Base-by-base conservation (phyloP, 2,797 vertebrate species). In the Pelochelys cantorii region DNA sequence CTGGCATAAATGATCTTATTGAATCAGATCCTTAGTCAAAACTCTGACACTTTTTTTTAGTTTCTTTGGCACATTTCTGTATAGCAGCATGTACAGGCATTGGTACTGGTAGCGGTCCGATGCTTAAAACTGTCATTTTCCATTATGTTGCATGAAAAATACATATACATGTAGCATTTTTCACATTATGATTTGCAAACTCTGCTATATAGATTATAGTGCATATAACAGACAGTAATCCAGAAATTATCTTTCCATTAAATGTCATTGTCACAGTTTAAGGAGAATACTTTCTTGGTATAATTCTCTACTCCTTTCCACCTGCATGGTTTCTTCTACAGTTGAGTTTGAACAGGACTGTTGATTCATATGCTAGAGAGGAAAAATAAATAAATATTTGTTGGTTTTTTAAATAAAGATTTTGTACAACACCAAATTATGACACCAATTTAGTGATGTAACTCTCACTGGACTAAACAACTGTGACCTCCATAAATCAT, bases 201-300 rank as follows among this genome's bases (percentile, higher is more conserved):
- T 94, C 87, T 95, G 89, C 81, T 83, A 2, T 81, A n/a, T 89
- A 97, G 90, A 77, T 94, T 97, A 94, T 89, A 96, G 84, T 96
- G 56, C 74, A 86, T 82, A 79, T 92, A 86, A 97, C 89, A 90
- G 60, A 93, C 94, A 48, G 86, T 84, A 94, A 92, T 94, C 93
- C 27, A 0, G 87, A 82, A 79, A 92, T 95, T 84, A 91, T 95
- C 95, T 96, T 96, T 93, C 25, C 75, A 95, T 91, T 96, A 83
- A 65, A 81, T 90, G 80, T 77, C 93, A 92, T 87, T 95, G 95
- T 86, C 90, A 81, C 83, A 83, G 81, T 90, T 87, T 91, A 88
- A 83, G 87, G 85, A 90, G 93, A 88, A 78, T 94, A 91, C 84
- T 74, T 10, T 94, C 84, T 91, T 88, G 92, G 83, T 92, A 79